Percentiles rank a stretch among this genome's conserved stretches.
Evolutionary conservation across 2,888 invertebrate genomes (phyloP).

Genomic region (Campoplex nolae): DNA sequence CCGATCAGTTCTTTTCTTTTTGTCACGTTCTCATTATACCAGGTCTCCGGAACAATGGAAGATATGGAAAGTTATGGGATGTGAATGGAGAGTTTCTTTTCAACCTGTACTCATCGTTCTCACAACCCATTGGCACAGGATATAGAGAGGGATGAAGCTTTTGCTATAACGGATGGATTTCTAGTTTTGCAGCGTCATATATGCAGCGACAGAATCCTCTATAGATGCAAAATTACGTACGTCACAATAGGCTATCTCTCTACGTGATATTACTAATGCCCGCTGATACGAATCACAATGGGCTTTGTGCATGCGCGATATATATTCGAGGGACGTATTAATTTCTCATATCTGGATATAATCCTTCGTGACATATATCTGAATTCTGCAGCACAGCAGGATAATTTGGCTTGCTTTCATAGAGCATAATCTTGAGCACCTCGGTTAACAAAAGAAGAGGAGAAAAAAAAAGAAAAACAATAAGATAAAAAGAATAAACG

Average conservation of each 20-base stretch:
- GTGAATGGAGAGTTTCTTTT: background rate
- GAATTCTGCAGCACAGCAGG: background rate
- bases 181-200: constrained; percentile 25
- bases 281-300: constrained; percentile 30
- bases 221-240: constrained; percentile 28
- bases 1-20: background rate
- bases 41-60: background rate
- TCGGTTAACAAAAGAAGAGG: constrained; percentile 1
- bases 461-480: background rate
- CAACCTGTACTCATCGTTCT: background rate
- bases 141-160: background rate
- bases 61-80: background rate
- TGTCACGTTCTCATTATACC: background rate
- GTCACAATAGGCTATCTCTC: constrained; percentile 25
- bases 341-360: constrained; percentile 42
- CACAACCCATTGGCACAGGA: background rate
- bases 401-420: background rate
- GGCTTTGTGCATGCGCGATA: constrained; percentile 38
- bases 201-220: background rate
- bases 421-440: constrained; percentile 3
- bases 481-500: background rate
- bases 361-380: constrained; percentile 16
- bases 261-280: constrained; percentile 37
- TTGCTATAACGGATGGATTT: background rate
- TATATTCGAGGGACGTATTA: constrained; percentile 40